Percentiles rank a stretch among this genome's conserved stretches.
Evolutionary conservation across 2,797 vertebrate species (phyloP).

Genomic region (Trichosurus vulpecula): DNA sequence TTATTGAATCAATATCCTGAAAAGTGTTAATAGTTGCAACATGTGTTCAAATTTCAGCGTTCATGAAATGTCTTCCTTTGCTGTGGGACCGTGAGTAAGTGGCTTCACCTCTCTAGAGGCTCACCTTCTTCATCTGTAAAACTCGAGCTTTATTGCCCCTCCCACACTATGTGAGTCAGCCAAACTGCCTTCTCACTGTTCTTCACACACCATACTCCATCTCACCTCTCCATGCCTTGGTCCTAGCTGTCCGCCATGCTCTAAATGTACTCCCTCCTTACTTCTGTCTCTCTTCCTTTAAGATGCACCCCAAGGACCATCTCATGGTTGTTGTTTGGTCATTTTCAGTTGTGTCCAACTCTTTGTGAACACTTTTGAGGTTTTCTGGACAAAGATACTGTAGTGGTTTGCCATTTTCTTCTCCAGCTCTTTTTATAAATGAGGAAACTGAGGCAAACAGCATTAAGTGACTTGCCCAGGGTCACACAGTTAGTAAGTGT

Average conservation of each 20-base stretch:
- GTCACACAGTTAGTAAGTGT: background rate
- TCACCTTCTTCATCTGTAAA: background rate
- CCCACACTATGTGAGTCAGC: background rate
- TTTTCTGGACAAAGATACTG: background rate
- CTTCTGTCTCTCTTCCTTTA: background rate
- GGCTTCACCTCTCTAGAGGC: background rate
- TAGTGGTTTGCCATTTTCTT: background rate
- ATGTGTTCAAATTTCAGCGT: background rate
- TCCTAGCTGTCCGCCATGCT: background rate
- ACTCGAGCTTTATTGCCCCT: background rate
- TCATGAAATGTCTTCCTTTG: background rate
- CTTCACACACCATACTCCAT: background rate
- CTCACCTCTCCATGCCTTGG: background rate
- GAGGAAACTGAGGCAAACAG: background rate
- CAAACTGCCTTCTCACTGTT: background rate
- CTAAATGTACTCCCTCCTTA: background rate
- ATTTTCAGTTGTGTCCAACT: background rate
- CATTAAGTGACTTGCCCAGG: background rate
- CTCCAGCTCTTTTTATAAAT: background rate
- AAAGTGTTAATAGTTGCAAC: background rate
- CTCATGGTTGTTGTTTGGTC: background rate
- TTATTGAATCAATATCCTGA: background rate
- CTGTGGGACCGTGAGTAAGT: background rate
- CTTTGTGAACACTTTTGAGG: background rate
- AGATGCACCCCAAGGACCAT: background rate